Evolutionary conservation across 2,888 invertebrate genomes (phyloP).

Genomic region (Lasioglossum leucozonium): DNA sequence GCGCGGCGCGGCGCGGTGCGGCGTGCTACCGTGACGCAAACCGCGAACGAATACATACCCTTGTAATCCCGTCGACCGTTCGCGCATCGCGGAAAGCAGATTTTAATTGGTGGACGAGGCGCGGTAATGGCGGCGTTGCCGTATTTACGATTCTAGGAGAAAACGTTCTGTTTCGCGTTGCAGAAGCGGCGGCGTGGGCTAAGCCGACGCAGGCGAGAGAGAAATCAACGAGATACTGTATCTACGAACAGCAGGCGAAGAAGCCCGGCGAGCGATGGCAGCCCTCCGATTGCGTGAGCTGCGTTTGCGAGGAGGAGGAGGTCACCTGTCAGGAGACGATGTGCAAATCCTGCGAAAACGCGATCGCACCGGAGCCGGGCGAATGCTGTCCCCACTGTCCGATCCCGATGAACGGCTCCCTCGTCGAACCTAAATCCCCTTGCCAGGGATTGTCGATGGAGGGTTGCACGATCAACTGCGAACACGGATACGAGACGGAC

Average conservation of each 20-base stretch:
- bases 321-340: slow-evolving; percentile 77
- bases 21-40: no score
- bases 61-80: no score
- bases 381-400: slow-evolving; percentile 80
- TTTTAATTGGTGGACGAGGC: not conserved
- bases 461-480: slow-evolving; percentile 74
- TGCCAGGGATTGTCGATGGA: slow-evolving; percentile 61
- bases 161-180: slow-evolving; percentile 31
- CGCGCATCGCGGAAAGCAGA: not conserved
- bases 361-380: slow-evolving; percentile 73
- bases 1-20: not conserved
- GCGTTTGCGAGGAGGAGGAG: slow-evolving; percentile 77
- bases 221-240: slow-evolving; percentile 62
- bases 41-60: no score
- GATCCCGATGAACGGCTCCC: slow-evolving; percentile 43
- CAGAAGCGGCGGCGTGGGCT: slow-evolving; percentile 75
- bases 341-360: slow-evolving; percentile 80
- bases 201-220: slow-evolving; percentile 49
- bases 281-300: slow-evolving; percentile 75
- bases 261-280: slow-evolving; percentile 73
- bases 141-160: not conserved
- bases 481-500: slow-evolving; percentile 68
- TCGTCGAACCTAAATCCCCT: slow-evolving; percentile 46
- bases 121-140: not conserved
- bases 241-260: slow-evolving; percentile 72